Conservation (phyloP, 2,797 vertebrate genomes). For the Melanogrammus aeglefinus region DNA sequence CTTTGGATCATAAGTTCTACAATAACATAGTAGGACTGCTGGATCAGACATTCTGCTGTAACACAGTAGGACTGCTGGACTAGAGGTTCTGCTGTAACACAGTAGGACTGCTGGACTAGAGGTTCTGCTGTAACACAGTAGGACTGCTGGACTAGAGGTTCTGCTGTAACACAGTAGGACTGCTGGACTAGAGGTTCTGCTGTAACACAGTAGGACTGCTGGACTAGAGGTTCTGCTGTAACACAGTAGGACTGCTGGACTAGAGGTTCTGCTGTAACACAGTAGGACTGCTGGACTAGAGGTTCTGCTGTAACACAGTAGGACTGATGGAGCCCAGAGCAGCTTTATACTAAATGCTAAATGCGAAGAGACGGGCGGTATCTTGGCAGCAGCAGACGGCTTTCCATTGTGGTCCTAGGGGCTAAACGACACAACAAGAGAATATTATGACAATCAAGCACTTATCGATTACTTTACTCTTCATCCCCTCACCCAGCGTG, state of each 20-base stretch:
- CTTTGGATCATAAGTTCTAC: not conserved
- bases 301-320: not conserved
- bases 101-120: not conserved
- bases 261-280: not conserved
- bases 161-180: not conserved
- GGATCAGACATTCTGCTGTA: no score
- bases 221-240: not conserved
- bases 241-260: no score
- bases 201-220: no score
- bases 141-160: not conserved
- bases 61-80: no score
- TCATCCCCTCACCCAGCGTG: conserved; percentile 9
- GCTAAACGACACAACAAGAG: conserved; percentile 30
- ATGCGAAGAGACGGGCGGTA: not conserved
- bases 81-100: not conserved
- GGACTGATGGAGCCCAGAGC: not conserved
- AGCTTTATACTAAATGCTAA: not conserved
- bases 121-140: not conserved
- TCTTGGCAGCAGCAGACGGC: not conserved
- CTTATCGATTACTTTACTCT: not conserved
- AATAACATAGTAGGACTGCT: no score
- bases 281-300: no score
- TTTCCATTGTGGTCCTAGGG: not conserved
- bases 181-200: not conserved
- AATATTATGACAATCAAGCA: not conserved